Evolutionary conservation across 1,140 invertebrate genomes (phyloP).

Genomic region (Batillaria attramentaria): DNA sequence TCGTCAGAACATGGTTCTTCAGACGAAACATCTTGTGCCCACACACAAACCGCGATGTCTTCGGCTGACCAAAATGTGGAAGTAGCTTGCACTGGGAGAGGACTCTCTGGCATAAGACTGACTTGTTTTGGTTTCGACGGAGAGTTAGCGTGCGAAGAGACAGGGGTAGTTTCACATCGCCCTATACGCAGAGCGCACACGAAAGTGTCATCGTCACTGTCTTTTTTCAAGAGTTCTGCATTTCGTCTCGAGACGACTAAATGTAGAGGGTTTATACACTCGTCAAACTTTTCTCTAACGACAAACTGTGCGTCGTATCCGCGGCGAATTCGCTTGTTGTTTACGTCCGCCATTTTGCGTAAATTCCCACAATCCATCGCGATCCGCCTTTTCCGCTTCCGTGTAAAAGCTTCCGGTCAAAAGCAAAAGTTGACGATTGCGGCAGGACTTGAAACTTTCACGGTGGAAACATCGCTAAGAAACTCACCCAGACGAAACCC

Average conservation of each 20-base stretch:
- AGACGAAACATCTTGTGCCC: slow-evolving; percentile 13
- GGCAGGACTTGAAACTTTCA: too few species aligned
- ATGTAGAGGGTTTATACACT: slow-evolving; percentile 40
- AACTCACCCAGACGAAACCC: too few species aligned
- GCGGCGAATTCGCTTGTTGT: slow-evolving; percentile 10
- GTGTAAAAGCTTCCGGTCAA: too few species aligned
- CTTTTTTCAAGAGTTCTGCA: slow-evolving; percentile 28
- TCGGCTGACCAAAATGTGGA: slow-evolving; percentile 31
- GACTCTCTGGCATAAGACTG: not conserved
- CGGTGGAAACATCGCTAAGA: too few species aligned
- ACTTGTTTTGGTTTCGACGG: slow-evolving; percentile 4
- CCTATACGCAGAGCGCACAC: slow-evolving; percentile 38
- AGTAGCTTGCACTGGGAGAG: slow-evolving; percentile 12
- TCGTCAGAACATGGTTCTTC: slow-evolving; percentile 6
- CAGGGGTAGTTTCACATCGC: slow-evolving; percentile 15
- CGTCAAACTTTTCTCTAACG: slow-evolving; percentile 19
- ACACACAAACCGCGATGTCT: slow-evolving; percentile 45
- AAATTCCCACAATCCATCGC: too few species aligned
- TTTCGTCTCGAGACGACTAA: slow-evolving; percentile 33
- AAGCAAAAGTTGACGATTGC: too few species aligned
- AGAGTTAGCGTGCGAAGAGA: not conserved
- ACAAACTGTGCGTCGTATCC: slow-evolving; percentile 20
- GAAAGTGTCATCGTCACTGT: slow-evolving; percentile 37
- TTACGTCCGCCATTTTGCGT: slow-evolving; percentile 19
- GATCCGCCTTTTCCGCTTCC: too few species aligned